These are phyloP conservation scores for Dexiosoma caninum DNA, from an alignment of 2,888 invertebrate species.

Conservation along the genomic window DNA sequence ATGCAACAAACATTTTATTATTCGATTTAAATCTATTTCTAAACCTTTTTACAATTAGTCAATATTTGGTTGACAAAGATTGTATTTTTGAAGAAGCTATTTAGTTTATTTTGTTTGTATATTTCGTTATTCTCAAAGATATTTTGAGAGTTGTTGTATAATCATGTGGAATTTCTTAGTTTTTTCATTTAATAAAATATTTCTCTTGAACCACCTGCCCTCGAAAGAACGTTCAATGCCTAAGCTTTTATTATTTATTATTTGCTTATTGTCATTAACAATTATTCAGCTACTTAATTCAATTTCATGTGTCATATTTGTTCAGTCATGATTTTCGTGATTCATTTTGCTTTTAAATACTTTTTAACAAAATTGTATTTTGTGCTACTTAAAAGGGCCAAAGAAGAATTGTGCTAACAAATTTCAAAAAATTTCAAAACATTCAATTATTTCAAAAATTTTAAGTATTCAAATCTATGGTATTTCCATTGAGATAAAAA, in stretches of 20 bases:
- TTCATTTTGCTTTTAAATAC: not conserved
- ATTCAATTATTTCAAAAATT: not conserved
- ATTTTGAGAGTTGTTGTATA: no score
- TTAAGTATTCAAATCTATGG: no score
- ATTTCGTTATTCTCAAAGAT: no score
- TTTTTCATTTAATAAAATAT: no score
- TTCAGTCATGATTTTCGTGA: slow-evolving; percentile 30
- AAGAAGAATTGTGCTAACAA: not conserved
- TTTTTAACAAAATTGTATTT: not conserved
- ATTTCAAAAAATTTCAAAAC: not conserved
- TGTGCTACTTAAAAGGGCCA: not conserved
- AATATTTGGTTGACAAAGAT: no score
- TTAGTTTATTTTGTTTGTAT: no score
- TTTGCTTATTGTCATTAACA: slow-evolving; percentile 3
- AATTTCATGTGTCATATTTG: slow-evolving; percentile 11
- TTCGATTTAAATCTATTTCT: no score
- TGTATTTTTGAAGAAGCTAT: no score
- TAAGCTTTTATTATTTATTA: slow-evolving; percentile 6
- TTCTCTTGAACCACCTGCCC: not conserved
- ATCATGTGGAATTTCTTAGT: no score
- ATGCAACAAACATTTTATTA: no score
- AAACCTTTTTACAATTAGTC: no score
- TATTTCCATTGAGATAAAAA: not conserved
- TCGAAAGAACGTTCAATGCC: not conserved
- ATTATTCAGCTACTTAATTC: slow-evolving; percentile 7